Evolutionary conservation across 2,888 invertebrate species (phyloP).

Genomic region (Cantharis rufa): DNA sequence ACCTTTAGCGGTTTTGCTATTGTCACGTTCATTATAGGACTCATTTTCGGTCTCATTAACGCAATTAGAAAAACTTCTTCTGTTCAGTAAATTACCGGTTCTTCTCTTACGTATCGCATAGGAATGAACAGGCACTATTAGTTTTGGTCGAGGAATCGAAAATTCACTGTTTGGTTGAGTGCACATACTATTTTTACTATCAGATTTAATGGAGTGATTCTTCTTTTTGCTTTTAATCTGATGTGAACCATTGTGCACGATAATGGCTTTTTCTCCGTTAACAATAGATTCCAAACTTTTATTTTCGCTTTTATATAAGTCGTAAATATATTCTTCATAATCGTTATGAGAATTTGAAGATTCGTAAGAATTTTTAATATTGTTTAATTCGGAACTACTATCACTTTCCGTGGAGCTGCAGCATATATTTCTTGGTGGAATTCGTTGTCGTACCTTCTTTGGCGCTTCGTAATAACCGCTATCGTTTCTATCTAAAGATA

Average conservation of each 20-base stretch:
- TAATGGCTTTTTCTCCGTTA: not conserved
- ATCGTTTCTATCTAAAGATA: constrained; percentile 44
- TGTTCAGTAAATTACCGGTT: constrained; percentile 70
- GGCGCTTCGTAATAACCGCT: constrained; percentile 51
- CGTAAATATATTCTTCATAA: constrained; percentile 38
- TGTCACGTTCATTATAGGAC: not conserved
- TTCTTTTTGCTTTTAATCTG: constrained; percentile 11
- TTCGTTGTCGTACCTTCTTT: constrained; percentile 50
- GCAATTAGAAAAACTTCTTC: constrained; percentile 8
- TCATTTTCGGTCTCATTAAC: not conserved
- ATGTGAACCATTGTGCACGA: not conserved
- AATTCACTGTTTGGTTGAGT: constrained; percentile 62
- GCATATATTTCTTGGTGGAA: constrained; percentile 50
- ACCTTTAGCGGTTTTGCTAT: constrained; percentile 2
- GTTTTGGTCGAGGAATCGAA: constrained; percentile 81
- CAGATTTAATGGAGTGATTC: constrained; percentile 17
- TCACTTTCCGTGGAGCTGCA: constrained; percentile 39
- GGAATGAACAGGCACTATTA: constrained; percentile 87
- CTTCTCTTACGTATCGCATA: constrained; percentile 79
- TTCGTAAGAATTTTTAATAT: constrained; percentile 20
- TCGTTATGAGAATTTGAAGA: constrained; percentile 30
- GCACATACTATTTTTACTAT: constrained; percentile 16
- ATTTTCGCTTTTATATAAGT: constrained; percentile 25
- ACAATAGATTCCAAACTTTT: not conserved
- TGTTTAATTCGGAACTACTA: constrained; percentile 18